These are phyloP conservation scores for Chaetops frenatus DNA, from an alignment of 2,113 vertebrate species.

Conservation along the genomic window DNA sequence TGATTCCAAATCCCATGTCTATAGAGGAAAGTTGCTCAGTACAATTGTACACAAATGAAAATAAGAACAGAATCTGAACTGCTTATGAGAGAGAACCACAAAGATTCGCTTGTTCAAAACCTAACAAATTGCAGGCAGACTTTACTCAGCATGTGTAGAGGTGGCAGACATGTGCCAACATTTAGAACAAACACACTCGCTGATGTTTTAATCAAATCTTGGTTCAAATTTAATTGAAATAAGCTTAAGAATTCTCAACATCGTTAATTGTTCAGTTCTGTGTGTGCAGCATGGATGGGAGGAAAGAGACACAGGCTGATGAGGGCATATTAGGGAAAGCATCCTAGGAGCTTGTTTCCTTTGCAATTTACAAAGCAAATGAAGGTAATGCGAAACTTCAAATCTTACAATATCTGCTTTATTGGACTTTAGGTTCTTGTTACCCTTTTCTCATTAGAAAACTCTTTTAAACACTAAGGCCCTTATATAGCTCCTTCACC, in stretches of 20 bases:
- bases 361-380: constrained; percentile 51
- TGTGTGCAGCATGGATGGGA: background rate
- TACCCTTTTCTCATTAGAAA: constrained; percentile 48
- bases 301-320: background rate
- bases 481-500: background rate
- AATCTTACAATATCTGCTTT: constrained; percentile 52
- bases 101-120: constrained; percentile 1
- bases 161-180: background rate
- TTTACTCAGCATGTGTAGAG: background rate
- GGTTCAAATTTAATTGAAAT: background rate
- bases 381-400: constrained; percentile 19
- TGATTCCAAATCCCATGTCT: background rate
- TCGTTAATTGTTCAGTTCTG: background rate
- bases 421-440: constrained; percentile 52
- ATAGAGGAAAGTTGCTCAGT: rapidly evolving
- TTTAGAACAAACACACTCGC: background rate
- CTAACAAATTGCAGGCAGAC: background rate
- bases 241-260: background rate
- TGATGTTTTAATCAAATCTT: constrained; percentile 2
- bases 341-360: constrained; percentile 1
- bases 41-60: background rate
- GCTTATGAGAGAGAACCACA: background rate
- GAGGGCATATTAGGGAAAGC: background rate
- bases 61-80: background rate
- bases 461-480: constrained; percentile 41